Evolutionary conservation across 2,888 invertebrate genomes (phyloP).

Genomic region (Lasioglossum figueresi): DNA sequence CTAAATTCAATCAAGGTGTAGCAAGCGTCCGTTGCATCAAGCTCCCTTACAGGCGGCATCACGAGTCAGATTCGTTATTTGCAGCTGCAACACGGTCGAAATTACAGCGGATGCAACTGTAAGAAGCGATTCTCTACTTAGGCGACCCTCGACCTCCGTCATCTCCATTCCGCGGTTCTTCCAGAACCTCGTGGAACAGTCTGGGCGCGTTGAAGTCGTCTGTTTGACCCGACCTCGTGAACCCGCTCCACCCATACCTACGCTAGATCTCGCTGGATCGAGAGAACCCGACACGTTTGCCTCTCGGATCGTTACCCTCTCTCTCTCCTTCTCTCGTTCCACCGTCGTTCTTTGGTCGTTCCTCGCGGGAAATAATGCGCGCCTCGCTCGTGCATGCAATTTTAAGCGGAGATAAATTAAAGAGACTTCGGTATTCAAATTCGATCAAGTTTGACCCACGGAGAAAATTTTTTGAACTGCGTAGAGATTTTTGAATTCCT

Average conservation of each 20-base stretch:
- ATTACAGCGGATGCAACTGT: neutral
- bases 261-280: constrained; percentile 54
- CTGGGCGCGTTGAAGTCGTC: constrained; percentile 67
- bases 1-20: constrained; percentile 4
- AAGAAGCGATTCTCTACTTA: neutral
- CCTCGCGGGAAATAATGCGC: constrained; percentile 81
- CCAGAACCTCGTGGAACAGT: constrained; percentile 12
- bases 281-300: neutral
- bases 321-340: constrained; percentile 15
- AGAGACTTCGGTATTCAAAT: neutral
- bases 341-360: constrained; percentile 8
- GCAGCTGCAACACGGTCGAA: neutral
- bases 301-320: neutral
- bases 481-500: neutral
- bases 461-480: neutral
- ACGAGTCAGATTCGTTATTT: constrained; percentile 8
- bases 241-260: constrained; percentile 76
- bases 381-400: constrained; percentile 72
- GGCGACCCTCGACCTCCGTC: neutral
- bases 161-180: neutral
- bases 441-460: too few relatives aligned
- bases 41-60: neutral
- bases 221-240: constrained; percentile 81
- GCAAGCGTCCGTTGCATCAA: neutral
- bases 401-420: constrained; percentile 60